Base-by-base conservation (phyloP, 2,113 vertebrate species). In the Caranx ignobilis region DNA sequence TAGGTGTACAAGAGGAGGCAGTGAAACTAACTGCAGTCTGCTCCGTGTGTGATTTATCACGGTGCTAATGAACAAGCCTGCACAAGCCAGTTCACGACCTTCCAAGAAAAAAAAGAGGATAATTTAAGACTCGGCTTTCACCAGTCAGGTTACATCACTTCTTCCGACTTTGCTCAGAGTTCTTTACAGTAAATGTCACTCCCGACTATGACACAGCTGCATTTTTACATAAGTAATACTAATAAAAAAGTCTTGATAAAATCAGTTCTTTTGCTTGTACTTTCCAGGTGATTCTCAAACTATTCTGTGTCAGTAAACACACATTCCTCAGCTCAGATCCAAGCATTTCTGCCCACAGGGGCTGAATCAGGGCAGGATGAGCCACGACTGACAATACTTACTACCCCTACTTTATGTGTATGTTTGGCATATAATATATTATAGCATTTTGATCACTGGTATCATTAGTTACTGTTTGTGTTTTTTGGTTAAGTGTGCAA, bases 71-170 rank as follows among this genome's bases (percentile, higher is more conserved):
- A 78, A 89, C 89, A 88, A 79, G 88, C 83, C 79, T 73, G 75
- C 84, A 88, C 88, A 91, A 67, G 88, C 78, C 61, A 35, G 79
- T 82, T 88, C 85, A 62, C 60, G 87, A 92, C 87, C 90, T 92
- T 84, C 74, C 34, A 56, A 47, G 68, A 15, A 68, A 19, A 65
- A 83, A 26, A 89, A 68, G 60, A 43, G 63, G 70, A 84, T 83
- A 2, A 66, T 88, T 84, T 75, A 64, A 67, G 84, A 74, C 61
- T 85, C 80, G 56, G 69, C 81, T 87, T 92, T 90, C 85, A 82
- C 86, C 54, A 11, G 61, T 15, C 31, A 77, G 63, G 55, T 87
- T 60, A 69, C 56, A 57, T 86, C 65, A 76, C 79, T 61, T 18
- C 12, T 41, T 50, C 60, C 61, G 26, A 60, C 61, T 70, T 59